These are phyloP conservation scores for Sycophila texana DNA, from an alignment of 2,888 invertebrate genomes.

Conservation along the genomic window DNA sequence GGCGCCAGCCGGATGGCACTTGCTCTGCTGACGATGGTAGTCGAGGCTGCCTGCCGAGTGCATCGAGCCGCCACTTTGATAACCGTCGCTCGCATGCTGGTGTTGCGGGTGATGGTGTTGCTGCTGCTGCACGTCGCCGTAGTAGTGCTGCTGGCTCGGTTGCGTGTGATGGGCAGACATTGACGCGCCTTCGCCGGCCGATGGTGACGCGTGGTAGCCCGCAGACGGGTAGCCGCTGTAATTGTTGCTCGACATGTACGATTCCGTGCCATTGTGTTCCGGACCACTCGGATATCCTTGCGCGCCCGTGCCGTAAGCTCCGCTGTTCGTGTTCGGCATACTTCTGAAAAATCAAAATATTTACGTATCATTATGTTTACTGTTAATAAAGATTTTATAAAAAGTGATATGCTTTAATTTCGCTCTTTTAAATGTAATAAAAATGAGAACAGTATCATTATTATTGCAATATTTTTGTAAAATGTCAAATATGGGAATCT, in stretches of 20 bases:
- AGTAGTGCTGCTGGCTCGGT: conserved; percentile 72
- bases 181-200: conserved; percentile 54
- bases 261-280: conserved; percentile 63
- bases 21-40: conserved; percentile 61
- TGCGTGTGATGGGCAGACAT: conserved; percentile 73
- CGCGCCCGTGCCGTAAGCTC: conserved; percentile 58
- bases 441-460: not conserved
- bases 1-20: conserved; percentile 67
- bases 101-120: conserved; percentile 55
- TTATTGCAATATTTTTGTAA: too few relatives aligned
- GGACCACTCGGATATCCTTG: conserved; percentile 58
- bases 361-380: not conserved
- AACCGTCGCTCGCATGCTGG: conserved; percentile 72
- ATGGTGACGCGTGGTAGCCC: conserved; percentile 28
- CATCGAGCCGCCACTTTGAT: conserved; percentile 64
- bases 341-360: conserved; percentile 53
- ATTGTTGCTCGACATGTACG: conserved; percentile 65
- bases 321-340: conserved; percentile 63
- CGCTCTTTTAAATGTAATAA: too few relatives aligned
- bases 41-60: conserved; percentile 70
- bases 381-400: not conserved
- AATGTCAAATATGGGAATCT: too few relatives aligned
- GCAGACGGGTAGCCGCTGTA: conserved; percentile 68
- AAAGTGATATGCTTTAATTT: too few relatives aligned
- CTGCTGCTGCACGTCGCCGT: conserved; percentile 72